Percentiles rank a stretch among this genome's conserved stretches.
Conservation (phyloP, 2,113 vertebrate species). For the Ammospiza caudacuta region DNA sequence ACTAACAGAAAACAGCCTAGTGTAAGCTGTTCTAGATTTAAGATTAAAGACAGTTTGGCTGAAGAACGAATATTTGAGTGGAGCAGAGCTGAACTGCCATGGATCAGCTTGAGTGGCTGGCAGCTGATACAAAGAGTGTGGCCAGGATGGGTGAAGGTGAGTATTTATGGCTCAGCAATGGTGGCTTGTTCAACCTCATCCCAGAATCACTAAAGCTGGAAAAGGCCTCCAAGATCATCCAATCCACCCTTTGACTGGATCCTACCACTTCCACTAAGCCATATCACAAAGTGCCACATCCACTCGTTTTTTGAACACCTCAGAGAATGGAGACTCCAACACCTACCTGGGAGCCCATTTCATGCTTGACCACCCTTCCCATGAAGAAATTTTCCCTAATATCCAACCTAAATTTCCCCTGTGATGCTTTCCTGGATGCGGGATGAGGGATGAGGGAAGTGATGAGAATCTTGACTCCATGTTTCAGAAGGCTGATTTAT, state of each 20-base stretch:
- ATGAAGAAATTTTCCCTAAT: background rate
- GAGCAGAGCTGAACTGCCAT: background rate
- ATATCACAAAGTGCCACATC: too few species aligned
- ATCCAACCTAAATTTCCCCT: accelerated
- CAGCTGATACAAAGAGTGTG: accelerated
- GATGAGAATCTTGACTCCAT: too few species aligned
- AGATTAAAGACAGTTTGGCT: background rate
- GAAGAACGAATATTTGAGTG: background rate
- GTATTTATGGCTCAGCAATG: background rate
- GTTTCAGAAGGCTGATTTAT: too few species aligned
- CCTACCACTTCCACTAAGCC: background rate
- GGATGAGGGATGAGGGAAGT: too few species aligned
- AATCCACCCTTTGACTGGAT: background rate
- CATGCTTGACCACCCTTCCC: accelerated
- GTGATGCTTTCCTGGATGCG: too few species aligned
- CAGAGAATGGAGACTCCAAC: accelerated
- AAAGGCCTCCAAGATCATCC: background rate
- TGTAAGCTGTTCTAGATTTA: background rate
- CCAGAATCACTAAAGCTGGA: background rate
- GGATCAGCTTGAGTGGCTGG: background rate
- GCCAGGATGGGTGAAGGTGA: background rate
- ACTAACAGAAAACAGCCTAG: background rate
- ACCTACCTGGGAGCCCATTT: accelerated
- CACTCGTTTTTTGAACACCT: background rate
- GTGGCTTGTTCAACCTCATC: background rate